phyloP scores from a whole-genome alignment of 2,888 invertebrate genomes.

The Tortrix viridana region DNA sequence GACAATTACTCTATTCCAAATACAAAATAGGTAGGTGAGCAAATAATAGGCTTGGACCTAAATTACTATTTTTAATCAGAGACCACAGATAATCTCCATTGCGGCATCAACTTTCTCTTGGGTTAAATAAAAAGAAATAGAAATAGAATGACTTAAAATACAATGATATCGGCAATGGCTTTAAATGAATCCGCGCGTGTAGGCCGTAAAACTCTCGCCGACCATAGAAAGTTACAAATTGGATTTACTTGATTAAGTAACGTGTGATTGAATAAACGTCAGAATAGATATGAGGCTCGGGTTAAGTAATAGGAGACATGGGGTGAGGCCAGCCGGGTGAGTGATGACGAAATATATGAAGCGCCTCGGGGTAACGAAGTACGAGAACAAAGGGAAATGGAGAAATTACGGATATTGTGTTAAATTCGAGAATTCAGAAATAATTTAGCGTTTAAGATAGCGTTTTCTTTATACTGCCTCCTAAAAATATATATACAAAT shows the following conservation, averaged over 20 bases:
- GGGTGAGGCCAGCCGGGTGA: background rate
- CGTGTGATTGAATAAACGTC: constrained; percentile 22
- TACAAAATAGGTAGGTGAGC: constrained; percentile 14
- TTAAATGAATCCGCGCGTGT: constrained; percentile 2
- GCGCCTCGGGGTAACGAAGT: background rate
- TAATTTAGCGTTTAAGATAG: too few species aligned
- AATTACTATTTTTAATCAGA: constrained; percentile 25
- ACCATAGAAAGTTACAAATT: constrained; percentile 32
- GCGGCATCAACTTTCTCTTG: constrained; percentile 29
- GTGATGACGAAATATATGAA: background rate
- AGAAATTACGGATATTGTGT: too few species aligned
- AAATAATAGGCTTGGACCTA: constrained; percentile 26
- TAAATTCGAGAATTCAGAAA: too few species aligned
- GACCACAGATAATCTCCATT: constrained; percentile 30
- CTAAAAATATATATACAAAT: too few species aligned
- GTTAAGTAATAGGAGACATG: constrained; percentile 1
- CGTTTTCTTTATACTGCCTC: too few species aligned
- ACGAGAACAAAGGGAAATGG: too few species aligned
- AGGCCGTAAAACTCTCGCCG: constrained; percentile 20
- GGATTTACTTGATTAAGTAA: constrained; percentile 31
- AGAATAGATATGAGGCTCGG: constrained; percentile 5
- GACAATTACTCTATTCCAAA: constrained; percentile 26
- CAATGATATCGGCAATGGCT: constrained; percentile 18
- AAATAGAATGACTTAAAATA: constrained; percentile 20
- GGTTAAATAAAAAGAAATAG: constrained; percentile 14